Conservation (phyloP, 2,888 invertebrate species). For the Theodoxus fluviatilis region DNA sequence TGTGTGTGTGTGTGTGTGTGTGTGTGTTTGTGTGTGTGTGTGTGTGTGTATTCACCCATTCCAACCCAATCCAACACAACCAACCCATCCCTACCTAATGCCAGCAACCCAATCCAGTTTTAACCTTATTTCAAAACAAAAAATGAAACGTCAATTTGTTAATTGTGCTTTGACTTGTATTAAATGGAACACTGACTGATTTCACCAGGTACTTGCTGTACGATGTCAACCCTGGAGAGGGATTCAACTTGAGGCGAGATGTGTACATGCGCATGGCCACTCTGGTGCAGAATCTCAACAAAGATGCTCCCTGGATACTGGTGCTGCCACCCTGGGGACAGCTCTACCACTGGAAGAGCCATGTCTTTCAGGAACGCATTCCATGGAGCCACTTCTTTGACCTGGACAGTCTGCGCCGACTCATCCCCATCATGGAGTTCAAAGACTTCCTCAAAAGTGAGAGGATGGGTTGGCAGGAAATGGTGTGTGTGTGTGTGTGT, state of each 20-base stretch:
- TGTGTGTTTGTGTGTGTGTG: no score
- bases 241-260: constrained; percentile 94
- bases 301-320: constrained; percentile 66
- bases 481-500: no score
- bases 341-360: constrained; percentile 84
- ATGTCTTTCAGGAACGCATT: constrained; percentile 70
- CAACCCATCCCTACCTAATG: no score
- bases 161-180: no score
- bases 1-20: no score
- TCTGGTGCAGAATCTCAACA: constrained; percentile 76
- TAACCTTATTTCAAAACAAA: no score
- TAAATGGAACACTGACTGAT: no score
- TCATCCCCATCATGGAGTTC: constrained; percentile 87
- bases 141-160: no score
- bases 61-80: no score
- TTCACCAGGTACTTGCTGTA: constrained; percentile 88
- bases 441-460: constrained; percentile 78
- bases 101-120: no score
- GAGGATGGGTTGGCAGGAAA: no score
- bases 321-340: constrained; percentile 93
- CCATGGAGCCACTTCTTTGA: constrained; percentile 90
- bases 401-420: constrained; percentile 77
- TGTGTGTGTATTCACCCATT: no score
- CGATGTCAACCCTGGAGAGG: constrained; percentile 93
- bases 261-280: constrained; percentile 93